These are phyloP conservation scores for Notarius quadriscutis DNA, from an alignment of 2,113 vertebrate species.

Conservation along the genomic window DNA sequence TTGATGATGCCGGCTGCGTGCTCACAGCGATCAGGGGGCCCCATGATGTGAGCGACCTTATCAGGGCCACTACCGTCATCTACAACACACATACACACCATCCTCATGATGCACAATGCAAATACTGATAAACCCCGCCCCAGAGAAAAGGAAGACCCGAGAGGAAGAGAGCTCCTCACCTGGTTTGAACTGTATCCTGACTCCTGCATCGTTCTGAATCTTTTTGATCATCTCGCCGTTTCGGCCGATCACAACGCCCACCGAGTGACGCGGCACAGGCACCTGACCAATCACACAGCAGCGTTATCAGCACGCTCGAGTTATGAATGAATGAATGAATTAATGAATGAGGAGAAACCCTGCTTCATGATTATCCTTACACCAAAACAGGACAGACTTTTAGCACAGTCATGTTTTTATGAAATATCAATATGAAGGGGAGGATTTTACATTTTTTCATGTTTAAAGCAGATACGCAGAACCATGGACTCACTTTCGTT, in stretches of 20 bases:
- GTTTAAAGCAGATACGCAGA: too few species aligned
- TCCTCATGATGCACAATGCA: not conserved
- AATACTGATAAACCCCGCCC: not conserved
- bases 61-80: constrained; percentile 88
- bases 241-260: constrained; percentile 88
- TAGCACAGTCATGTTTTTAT: too few species aligned
- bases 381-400: too few species aligned
- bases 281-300: constrained; percentile 69
- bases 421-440: too few species aligned
- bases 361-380: too few species aligned
- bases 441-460: too few species aligned
- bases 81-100: constrained; percentile 52
- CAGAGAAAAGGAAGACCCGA: not conserved
- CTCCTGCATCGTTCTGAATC: constrained; percentile 89
- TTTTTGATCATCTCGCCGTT: constrained; percentile 95
- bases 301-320: not conserved
- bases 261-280: constrained; percentile 86
- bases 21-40: constrained; percentile 87
- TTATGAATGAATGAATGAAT: not conserved
- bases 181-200: constrained; percentile 93
- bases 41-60: constrained; percentile 91
- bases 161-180: constrained; percentile 64
- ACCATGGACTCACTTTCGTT: too few species aligned
- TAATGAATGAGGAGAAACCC: not conserved
- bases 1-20: constrained; percentile 89